Base-by-base conservation (phyloP, 2,113 vertebrate genomes). In the Catharus minimus region DNA sequence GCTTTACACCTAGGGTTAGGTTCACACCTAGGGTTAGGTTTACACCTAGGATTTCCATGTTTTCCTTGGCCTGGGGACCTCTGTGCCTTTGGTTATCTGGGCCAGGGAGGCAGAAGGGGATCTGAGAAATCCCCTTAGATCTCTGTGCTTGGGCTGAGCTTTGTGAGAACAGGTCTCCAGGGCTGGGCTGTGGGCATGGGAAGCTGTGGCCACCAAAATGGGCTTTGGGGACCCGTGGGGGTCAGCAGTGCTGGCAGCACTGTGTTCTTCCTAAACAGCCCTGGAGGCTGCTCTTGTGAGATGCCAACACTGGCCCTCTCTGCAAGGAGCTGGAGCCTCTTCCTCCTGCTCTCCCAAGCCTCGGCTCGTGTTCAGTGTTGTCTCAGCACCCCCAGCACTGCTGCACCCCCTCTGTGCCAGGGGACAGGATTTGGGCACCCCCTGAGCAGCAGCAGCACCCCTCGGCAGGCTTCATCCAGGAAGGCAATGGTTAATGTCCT, bases 311-410 rank as follows among this genome's bases (percentile, higher is more conserved):
- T 11, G 11, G 38, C 38, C 16, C 58, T 49, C 22, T 27, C 39
- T 32, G 49, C 2, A 19, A 62, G 47, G 60, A 69, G 26, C 65
- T 62, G 87, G n/a, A 47, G 38, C 23, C n/a, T 46, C 44, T 65
- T 43, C 49, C n/a, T 41, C 7, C 0, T 3, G 0, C 36, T 50
- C 38, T 3, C 55, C 62, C 13, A 0, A 3, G 15, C 30, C 43
- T 80, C 73, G 21, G 1, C 39, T 26, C 17, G 30, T 27, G 30
- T 53, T 53, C 14, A 36, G 53, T 1, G 8, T 19, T 36, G 26
- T 30, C 49, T 49, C 62, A 4, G 39, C 32, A 1, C 44, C 27
- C 1, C 1, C 22, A 32, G 24, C 20, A 1, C 32, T 8, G 43
- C 86, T 78, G 64, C 53, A 26, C 16, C n/a, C 30, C 2, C 56